A percentile compares a stretch with the other conserved stretches of the same genome.
These are phyloP conservation scores for Ophioninae sp. DNA, from an alignment of 2,888 invertebrate genomes.

Conservation along the genomic window DNA sequence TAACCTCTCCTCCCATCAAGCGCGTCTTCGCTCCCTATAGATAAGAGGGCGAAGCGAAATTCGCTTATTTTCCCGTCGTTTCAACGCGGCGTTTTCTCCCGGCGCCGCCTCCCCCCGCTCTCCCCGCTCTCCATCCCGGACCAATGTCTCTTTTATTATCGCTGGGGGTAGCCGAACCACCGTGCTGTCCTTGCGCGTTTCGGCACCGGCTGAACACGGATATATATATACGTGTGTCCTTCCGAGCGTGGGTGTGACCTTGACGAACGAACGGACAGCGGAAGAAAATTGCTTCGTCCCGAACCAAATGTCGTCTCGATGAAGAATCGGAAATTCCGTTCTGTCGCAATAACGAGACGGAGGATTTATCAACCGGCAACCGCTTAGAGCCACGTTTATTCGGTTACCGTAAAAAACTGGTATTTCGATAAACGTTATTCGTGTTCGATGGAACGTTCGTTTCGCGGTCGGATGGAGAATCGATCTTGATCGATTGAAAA, in stretches of 20 bases:
- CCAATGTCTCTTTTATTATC: constrained; percentile 75
- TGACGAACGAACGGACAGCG: constrained; percentile 61
- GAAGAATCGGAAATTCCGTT: constrained; percentile 69
- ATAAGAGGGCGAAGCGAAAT: constrained; percentile 76
- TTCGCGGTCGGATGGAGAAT: too few species aligned
- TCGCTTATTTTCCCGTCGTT: constrained; percentile 80
- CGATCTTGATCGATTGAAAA: too few species aligned
- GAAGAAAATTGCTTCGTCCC: constrained; percentile 80
- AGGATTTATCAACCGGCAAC: constrained; percentile 9
- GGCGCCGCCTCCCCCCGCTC: constrained; percentile 55
- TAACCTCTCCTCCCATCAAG: constrained; percentile 27
- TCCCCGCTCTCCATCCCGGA: constrained; percentile 19
- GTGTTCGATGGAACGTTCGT: too few species aligned
- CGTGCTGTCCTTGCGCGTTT: constrained; percentile 2
- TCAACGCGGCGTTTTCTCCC: constrained; percentile 79
- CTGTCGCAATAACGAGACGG: constrained; percentile 58
- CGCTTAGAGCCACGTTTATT: too few species aligned
- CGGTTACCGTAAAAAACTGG: too few species aligned
- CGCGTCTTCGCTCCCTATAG: constrained; percentile 57
- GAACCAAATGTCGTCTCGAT: constrained; percentile 79
- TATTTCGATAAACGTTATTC: too few species aligned
- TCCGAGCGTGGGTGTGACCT: neutral
- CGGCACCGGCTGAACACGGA: neutral
- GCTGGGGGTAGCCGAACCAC: constrained; percentile 59
- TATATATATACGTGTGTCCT: neutral